phyloP scores from a whole-genome alignment of 2,113 vertebrate species.

The Barbus barbus region DNA sequence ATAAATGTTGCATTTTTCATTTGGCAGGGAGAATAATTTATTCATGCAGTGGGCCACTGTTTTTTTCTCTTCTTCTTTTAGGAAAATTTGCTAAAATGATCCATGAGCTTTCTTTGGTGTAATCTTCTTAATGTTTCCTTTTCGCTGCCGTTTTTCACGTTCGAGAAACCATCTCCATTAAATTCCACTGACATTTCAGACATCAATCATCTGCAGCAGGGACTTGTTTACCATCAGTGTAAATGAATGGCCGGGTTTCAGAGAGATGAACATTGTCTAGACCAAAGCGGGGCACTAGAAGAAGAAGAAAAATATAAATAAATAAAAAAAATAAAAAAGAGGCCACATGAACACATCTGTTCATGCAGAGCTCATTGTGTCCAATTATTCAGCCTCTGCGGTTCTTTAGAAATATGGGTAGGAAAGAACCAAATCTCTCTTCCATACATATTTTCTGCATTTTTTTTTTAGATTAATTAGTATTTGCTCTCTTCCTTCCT shows the following conservation, averaged over 20 bases:
- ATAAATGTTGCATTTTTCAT: constrained; percentile 60
- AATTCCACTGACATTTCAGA: constrained; percentile 28
- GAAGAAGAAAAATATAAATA: too few relatives aligned
- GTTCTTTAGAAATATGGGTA: constrained; percentile 2
- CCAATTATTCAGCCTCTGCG: constrained; percentile 36
- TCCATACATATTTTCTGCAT: neutral
- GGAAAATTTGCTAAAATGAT: constrained; percentile 59
- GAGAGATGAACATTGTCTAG: constrained; percentile 27
- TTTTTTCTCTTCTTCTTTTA: constrained; percentile 27
- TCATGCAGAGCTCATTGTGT: constrained; percentile 32
- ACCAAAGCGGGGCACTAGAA: neutral
- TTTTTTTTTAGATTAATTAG: constrained; percentile 19
- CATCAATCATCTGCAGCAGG: constrained; percentile 45
- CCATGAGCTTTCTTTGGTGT: constrained; percentile 48
- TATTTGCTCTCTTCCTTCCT: constrained; percentile 18
- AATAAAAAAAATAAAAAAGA: constrained; percentile 3
- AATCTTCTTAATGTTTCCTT: constrained; percentile 54
- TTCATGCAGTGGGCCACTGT: constrained; percentile 46
- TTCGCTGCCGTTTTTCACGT: constrained; percentile 18
- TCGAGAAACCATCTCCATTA: constrained; percentile 44
- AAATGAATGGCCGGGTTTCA: constrained; percentile 29
- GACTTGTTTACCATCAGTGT: constrained; percentile 30
- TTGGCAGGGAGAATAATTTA: constrained; percentile 56
- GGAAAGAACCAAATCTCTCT: constrained; percentile 8
- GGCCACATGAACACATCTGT: constrained; percentile 42